Percentiles rank a stretch among this genome's conserved stretches.
Evolutionary conservation across 1,140 invertebrate species (phyloP).

Genomic region (Drosophila elegans): DNA sequence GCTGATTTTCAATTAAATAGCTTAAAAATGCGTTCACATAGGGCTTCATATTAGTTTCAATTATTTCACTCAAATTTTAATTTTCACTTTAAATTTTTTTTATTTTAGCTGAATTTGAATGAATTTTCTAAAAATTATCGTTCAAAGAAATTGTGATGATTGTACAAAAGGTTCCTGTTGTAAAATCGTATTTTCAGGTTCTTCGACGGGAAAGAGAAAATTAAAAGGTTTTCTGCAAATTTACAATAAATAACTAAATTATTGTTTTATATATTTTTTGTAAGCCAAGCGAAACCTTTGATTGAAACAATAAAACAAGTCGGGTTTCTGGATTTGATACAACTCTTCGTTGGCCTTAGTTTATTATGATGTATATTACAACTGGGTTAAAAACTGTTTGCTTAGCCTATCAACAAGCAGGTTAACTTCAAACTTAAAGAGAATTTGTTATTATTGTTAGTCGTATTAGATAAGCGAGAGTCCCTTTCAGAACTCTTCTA

Average conservation of each 20-base stretch:
- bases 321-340: conserved; percentile 20
- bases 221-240: no score
- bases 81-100: no score
- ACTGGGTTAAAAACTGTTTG: conserved; percentile 40
- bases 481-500: conserved; percentile 23
- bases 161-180: not conserved
- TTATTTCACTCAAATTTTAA: not conserved
- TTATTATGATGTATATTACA: conserved; percentile 65
- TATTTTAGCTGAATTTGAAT: not conserved
- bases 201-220: no score
- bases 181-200: not conserved
- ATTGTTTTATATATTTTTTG: no score
- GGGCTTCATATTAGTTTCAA: not conserved
- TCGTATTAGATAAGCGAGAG: conserved; percentile 36
- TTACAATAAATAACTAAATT: no score
- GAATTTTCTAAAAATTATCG: no score
- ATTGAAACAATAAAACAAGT: not conserved
- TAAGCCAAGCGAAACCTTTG: not conserved
- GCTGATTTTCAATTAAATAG: not conserved
- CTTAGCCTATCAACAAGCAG: conserved; percentile 43
- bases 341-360: conserved; percentile 54
- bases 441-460: conserved; percentile 40
- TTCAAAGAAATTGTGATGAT: not conserved
- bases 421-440: conserved; percentile 45
- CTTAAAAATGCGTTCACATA: conserved; percentile 1